phyloP scores from a whole-genome alignment of 1,140 invertebrate genomes.

The Polypedilum pembai region DNA sequence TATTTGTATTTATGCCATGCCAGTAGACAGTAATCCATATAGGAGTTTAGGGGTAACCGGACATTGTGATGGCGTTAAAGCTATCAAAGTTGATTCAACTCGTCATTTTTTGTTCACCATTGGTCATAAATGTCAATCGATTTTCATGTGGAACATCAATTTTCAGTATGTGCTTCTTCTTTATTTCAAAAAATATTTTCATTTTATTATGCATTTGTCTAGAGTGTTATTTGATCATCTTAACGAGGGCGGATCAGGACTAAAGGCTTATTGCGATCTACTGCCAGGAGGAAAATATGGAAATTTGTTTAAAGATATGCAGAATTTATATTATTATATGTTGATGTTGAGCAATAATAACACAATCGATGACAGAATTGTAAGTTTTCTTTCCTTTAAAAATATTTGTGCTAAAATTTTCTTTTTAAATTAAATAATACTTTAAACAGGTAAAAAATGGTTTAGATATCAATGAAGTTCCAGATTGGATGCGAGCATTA shows the following conservation, averaged over 20 bases:
- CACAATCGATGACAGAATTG: neutral
- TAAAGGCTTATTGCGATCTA: conserved; percentile 8
- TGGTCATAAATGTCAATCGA: neutral
- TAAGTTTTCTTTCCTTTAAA: neutral
- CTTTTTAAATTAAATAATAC: too few species aligned
- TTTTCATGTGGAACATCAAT: conserved; percentile 23
- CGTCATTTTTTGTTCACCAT: conserved; percentile 1
- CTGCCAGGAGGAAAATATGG: conserved; percentile 22
- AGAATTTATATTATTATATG: conserved; percentile 9
- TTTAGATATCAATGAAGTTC: neutral
- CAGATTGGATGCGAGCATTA: neutral
- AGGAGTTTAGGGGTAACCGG: neutral
- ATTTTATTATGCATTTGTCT: neutral
- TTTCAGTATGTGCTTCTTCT: neutral
- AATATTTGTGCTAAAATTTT: neutral
- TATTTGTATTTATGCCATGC: neutral
- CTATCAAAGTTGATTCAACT: neutral
- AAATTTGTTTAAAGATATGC: conserved; percentile 7
- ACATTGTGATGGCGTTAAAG: neutral
- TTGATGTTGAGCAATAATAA: neutral
- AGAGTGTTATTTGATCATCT: conserved; percentile 8
- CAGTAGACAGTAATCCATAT: neutral
- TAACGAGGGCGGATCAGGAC: neutral
- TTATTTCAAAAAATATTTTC: neutral
- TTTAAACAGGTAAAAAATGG: conserved; percentile 4